phyloP scores from a whole-genome alignment of 2,797 vertebrate species.

The Sternotherus odoratus region DNA sequence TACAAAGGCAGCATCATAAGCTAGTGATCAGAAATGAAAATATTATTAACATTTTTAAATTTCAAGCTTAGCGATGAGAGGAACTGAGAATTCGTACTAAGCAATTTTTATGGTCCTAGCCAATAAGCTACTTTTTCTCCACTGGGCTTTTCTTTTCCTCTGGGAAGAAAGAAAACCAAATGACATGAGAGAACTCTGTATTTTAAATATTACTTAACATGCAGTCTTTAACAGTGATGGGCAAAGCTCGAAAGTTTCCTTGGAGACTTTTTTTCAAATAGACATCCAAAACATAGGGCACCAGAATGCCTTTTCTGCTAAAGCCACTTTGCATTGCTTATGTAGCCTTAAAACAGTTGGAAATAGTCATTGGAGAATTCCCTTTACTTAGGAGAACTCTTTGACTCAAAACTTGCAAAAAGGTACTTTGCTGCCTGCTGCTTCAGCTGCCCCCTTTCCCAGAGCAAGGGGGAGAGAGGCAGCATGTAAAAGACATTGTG shows the following conservation, averaged over 20 bases:
- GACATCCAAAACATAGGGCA: background rate
- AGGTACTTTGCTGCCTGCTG: background rate
- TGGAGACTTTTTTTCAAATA: background rate
- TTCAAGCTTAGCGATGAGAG: background rate
- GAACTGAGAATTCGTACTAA: background rate
- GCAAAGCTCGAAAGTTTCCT: background rate
- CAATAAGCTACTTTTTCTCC: background rate
- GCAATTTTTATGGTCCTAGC: background rate
- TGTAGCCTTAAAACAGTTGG: background rate
- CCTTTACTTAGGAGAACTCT: background rate
- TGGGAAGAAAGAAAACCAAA: background rate
- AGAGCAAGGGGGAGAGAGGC: background rate
- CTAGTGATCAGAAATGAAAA: conserved; percentile 35
- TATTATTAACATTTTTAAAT: background rate
- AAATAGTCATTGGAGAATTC: background rate
- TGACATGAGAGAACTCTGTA: background rate
- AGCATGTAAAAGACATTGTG: background rate
- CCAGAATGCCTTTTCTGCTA: background rate
- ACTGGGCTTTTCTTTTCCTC: background rate
- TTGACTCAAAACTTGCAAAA: background rate
- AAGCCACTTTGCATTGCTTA: background rate
- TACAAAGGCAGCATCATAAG: conserved; percentile 36
- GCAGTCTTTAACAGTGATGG: background rate
- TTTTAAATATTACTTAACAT: background rate
- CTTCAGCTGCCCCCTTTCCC: background rate